phyloP scores from a whole-genome alignment of 2,797 vertebrate species.

The Vultur gryphus region DNA sequence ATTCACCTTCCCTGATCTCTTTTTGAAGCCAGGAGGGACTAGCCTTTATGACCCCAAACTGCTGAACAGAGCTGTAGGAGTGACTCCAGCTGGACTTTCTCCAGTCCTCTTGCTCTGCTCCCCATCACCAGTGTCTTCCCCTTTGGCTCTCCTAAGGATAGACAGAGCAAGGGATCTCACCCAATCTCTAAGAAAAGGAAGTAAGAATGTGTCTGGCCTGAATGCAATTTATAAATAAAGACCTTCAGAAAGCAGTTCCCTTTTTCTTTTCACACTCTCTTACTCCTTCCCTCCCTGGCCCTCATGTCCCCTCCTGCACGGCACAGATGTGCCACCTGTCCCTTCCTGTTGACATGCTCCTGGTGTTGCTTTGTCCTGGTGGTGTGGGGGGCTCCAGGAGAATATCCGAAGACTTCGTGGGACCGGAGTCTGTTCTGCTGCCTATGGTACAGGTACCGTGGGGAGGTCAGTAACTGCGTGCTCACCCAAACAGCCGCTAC shows the following conservation, averaged over 20 bases:
- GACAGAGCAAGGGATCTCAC: neutral
- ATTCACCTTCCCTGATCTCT: constrained; percentile 6
- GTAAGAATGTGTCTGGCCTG: neutral
- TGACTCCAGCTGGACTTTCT: neutral
- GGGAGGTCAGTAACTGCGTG: neutral
- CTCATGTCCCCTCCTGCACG: neutral
- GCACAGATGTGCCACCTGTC: neutral
- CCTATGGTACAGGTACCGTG: neutral
- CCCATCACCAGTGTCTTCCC: neutral
- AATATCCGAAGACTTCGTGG: neutral
- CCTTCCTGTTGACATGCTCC: neutral
- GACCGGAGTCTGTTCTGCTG: neutral
- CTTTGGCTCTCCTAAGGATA: neutral
- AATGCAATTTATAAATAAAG: neutral
- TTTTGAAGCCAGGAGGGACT: neutral
- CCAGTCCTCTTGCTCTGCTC: neutral
- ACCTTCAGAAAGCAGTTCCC: neutral
- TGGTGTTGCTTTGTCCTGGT: neutral
- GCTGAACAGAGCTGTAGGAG: neutral
- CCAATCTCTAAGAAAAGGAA: neutral
- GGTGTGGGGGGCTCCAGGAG: neutral
- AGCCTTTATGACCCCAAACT: neutral
- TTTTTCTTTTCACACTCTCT: neutral
- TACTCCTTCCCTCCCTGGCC: neutral
- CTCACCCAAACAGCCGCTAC: neutral